Conservation (phyloP, 2,113 vertebrate genomes). For the Erpornis zantholeuca region DNA sequence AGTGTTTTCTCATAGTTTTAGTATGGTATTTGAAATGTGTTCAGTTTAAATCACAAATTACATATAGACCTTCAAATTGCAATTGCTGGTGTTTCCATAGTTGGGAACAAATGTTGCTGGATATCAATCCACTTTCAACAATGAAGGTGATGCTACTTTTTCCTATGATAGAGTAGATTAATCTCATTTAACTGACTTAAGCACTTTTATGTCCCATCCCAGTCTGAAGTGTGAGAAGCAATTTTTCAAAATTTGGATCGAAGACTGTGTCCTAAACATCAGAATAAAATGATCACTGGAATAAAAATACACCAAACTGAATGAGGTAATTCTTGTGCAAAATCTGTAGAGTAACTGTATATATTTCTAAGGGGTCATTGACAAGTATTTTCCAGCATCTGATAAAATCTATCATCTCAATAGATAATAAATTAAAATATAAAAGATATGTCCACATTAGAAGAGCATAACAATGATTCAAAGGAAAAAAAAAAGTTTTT, state of each 20-base stretch:
- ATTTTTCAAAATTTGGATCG: not conserved
- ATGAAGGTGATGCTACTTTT: not conserved
- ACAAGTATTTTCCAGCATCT: constrained; percentile 55
- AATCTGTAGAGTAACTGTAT: constrained; percentile 53
- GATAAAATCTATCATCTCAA: constrained; percentile 45
- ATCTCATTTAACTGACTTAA: not conserved
- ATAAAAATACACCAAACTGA: constrained; percentile 55
- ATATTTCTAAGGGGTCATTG: constrained; percentile 41
- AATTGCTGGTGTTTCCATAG: constrained; percentile 58
- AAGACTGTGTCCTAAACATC: constrained; percentile 3
- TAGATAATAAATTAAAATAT: constrained; percentile 66
- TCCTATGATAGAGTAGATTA: not conserved
- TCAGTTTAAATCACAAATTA: constrained; percentile 46
- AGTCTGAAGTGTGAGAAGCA: not conserved
- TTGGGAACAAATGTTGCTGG: constrained; percentile 14
- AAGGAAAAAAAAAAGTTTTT: constrained; percentile 5
- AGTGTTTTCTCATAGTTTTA: not conserved
- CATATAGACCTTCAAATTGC: constrained; percentile 41
- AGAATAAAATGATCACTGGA: constrained; percentile 52
- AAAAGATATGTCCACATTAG: constrained; percentile 63
- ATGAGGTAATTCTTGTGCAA: constrained; percentile 70
- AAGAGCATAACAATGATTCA: constrained; percentile 49
- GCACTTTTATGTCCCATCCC: not conserved
- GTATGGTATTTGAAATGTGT: not conserved
- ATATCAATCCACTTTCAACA: not conserved